Evolutionary conservation across 2,797 vertebrate species (phyloP).

Genomic region (Lithobates pipiens): DNA sequence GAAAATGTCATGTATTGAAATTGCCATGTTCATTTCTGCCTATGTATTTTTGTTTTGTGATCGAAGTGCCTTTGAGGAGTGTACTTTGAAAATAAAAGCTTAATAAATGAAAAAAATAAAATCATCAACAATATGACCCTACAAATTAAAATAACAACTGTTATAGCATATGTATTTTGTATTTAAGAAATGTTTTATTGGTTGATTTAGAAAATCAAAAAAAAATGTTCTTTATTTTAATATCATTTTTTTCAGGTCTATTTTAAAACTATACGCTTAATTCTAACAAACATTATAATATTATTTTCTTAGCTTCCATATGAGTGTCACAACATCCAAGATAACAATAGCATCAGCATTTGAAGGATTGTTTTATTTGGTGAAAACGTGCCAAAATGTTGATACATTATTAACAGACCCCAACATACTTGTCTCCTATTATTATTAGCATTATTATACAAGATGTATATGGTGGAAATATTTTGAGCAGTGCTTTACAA

Average conservation of each 20-base stretch:
- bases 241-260: background rate
- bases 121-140: conserved; percentile 41
- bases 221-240: background rate
- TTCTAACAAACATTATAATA: no score
- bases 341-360: background rate
- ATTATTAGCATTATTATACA: no score
- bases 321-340: background rate
- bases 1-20: conserved; percentile 55
- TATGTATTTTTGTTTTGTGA: conserved; percentile 63
- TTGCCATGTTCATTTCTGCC: conserved; percentile 58
- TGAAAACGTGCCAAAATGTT: background rate
- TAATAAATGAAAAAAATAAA: conserved; percentile 56
- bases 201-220: background rate
- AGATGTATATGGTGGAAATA: no score
- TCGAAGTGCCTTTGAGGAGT: conserved; percentile 63
- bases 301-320: no score
- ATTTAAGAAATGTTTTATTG: conserved; percentile 12
- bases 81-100: conserved; percentile 63
- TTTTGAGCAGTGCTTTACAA: no score
- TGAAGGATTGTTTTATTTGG: background rate
- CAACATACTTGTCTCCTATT: no score
- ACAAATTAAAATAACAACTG: conserved; percentile 37
- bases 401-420: background rate
- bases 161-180: conserved; percentile 20
- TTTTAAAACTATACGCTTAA: no score